Percentiles rank a stretch among this genome's conserved stretches.
phyloP scores from a whole-genome alignment of 2,113 vertebrate species.

The Gorsachius goisagi region DNA sequence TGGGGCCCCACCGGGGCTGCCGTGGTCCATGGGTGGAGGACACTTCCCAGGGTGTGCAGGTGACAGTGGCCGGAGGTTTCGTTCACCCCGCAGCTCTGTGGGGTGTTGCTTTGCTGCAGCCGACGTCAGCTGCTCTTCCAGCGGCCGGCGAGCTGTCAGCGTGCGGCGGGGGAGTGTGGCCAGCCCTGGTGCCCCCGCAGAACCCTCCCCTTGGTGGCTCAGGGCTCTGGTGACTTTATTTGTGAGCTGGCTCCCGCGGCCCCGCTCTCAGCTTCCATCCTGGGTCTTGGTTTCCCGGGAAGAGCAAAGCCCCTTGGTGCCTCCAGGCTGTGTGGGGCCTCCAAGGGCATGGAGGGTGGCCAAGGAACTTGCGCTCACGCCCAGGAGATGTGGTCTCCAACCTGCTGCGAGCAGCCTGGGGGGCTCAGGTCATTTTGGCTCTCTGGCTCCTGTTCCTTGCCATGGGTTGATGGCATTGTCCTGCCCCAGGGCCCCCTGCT shows the following conservation, averaged over 20 bases:
- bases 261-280: fast-evolving
- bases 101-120: background rate
- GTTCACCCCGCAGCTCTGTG: fast-evolving
- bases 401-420: background rate
- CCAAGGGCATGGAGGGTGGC: background rate
- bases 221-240: fast-evolving
- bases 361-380: background rate
- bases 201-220: fast-evolving
- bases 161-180: fast-evolving
- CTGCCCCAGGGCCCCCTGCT: background rate
- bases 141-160: background rate
- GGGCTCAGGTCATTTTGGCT: background rate
- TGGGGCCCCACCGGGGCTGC: background rate
- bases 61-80: background rate
- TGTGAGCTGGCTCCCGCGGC: background rate
- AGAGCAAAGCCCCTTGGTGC: background rate
- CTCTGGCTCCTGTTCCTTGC: background rate
- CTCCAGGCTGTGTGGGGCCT: background rate
- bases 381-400: background rate
- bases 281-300: background rate
- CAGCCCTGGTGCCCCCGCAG: background rate
- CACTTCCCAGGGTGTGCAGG: background rate
- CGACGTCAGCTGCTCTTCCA: background rate
- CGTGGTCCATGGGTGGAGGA: background rate
- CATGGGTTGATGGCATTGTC: background rate